Evolutionary conservation across 2,888 invertebrate species (phyloP).

Genomic region (Koerneria pararmatus): DNA sequence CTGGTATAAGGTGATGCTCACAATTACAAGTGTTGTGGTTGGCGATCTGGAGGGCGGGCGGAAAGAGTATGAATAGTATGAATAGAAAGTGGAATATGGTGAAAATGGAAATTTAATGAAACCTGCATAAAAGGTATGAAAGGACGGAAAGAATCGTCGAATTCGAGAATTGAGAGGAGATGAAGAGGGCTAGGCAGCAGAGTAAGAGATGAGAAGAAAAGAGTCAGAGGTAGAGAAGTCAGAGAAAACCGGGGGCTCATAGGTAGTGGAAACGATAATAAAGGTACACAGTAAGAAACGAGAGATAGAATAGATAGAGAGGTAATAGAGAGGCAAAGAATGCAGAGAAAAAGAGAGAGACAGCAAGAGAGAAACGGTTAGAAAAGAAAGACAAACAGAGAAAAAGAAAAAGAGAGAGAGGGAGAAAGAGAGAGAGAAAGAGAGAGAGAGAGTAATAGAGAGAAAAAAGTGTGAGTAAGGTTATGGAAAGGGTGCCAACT

Average conservation of each 20-base stretch:
- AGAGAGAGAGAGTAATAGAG: background rate
- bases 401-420: background rate
- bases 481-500: too few species aligned
- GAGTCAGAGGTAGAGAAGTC: background rate
- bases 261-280: background rate
- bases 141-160: slow-evolving; percentile 3
- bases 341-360: background rate
- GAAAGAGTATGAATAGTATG: background rate
- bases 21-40: background rate
- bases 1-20: too few species aligned
- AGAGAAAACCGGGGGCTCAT: background rate
- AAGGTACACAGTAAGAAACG: background rate
- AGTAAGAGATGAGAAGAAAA: background rate
- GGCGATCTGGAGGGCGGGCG: background rate
- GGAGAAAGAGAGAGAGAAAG: background rate
- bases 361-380: background rate
- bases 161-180: slow-evolving; percentile 3
- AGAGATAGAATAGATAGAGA: background rate
- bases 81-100: too few species aligned
- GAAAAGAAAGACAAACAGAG: background rate
- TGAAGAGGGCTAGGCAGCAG: background rate
- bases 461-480: too few species aligned
- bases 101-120: too few species aligned
- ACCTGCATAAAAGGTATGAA: background rate
- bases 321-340: background rate